Evolutionary conservation across 2,888 invertebrate species (phyloP).

Genomic region (Saturnia japonica): DNA sequence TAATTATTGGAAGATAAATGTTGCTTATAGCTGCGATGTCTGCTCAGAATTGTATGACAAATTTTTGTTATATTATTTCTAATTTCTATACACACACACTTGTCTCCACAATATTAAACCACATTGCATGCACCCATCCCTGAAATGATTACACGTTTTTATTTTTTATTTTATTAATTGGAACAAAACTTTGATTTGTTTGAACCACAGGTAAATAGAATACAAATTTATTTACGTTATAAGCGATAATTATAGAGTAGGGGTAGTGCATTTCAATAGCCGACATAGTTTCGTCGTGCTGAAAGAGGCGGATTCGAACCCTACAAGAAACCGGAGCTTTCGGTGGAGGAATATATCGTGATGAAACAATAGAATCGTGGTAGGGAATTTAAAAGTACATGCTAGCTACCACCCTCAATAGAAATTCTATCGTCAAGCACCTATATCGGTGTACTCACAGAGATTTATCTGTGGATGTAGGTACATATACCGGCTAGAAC

Average conservation of each 20-base stretch:
- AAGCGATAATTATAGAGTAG: background rate
- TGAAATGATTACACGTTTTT: background rate
- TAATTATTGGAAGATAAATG: slow-evolving; percentile 66
- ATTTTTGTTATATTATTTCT: slow-evolving; percentile 32
- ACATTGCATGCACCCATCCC: slow-evolving; percentile 4
- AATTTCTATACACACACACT: slow-evolving; percentile 34
- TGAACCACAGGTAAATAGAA: background rate
- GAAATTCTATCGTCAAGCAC: too few species aligned
- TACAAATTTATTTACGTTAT: background rate
- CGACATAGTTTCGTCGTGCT: background rate
- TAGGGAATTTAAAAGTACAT: too few species aligned
- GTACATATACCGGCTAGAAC: too few species aligned
- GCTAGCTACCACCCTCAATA: too few species aligned
- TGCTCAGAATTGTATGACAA: slow-evolving; percentile 46
- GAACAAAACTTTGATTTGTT: background rate
- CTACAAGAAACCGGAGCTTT: background rate
- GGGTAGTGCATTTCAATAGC: background rate
- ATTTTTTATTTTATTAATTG: background rate
- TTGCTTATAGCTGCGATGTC: slow-evolving; percentile 71
- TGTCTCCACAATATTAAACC: background rate
- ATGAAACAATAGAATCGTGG: too few species aligned
- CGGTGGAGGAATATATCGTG: too few species aligned
- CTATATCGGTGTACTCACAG: too few species aligned
- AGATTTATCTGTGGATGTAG: background rate
- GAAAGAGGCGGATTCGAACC: background rate